Evolutionary conservation across 1,140 invertebrate genomes (phyloP), one percentile per base, ranked within the genome.

Genomic region (Drosophila lowei): DNA sequence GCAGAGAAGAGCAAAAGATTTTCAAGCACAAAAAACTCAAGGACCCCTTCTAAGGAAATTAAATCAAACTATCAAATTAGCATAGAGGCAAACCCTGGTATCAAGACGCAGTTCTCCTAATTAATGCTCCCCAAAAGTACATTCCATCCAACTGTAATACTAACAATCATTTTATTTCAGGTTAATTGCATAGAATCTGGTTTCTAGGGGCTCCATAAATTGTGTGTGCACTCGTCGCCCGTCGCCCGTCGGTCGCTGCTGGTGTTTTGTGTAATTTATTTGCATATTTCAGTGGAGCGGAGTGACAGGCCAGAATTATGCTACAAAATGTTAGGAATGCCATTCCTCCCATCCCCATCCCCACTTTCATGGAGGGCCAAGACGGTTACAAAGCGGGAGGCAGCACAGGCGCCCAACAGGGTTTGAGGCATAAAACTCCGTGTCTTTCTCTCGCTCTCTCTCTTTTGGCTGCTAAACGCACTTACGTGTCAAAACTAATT

Each of bases 401-500:
- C 18, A 18, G 18, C 18, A 2, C 18, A 8, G 28, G 34, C 34
- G 13, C 34, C 3, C 11, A 13, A 28, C 16, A 8, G 34, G 13
- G 41, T 6, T n/a, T 9, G 11, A 43, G 28, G 30, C 57, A 30
- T 16, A 34, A 53, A 49, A 34, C 30, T 34, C 30, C 30, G 8
- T 38, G 34, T 11, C 11, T 38, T 38, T 4, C 48, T 50, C 48
- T 49, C 48, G 21, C 18, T 47, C 50, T 74, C 56, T 25, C 8
- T 43, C 16, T 23, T 48, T 34, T 34, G 56, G 57, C 71, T 54
- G 62, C 70, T 85, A 86, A 86, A 86, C 83, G 81, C 81, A 86
- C 81, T 86, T 88, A 81, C 83, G 83, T 86, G 83, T 86, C 81
- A 76, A 68, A 86, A 86, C 83, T 86, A 86, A 86, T 86, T 86